phyloP scores from a whole-genome alignment of 1,140 invertebrate species.

The Pseudoatta argentina region DNA sequence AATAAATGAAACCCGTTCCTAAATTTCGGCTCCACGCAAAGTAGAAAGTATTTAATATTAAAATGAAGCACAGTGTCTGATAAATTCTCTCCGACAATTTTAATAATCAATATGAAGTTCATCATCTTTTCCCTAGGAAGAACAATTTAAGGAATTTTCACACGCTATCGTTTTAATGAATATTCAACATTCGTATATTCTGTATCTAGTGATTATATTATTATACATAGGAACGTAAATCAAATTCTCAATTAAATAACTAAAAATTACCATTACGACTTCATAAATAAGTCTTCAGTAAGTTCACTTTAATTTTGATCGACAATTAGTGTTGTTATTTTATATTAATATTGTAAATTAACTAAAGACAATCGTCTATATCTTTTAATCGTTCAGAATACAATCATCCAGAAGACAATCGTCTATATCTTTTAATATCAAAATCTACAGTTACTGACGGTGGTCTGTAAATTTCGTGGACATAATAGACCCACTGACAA shows the following conservation, averaged over 20 bases:
- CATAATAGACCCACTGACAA: too few relatives aligned
- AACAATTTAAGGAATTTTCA: neutral
- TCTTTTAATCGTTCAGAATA: too few relatives aligned
- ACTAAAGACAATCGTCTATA: neutral
- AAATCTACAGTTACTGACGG: too few relatives aligned
- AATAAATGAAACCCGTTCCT: constrained; percentile 14
- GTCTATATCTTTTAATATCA: neutral
- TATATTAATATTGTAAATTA: constrained; percentile 1
- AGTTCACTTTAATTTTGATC: neutral
- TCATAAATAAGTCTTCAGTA: neutral
- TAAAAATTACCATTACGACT: neutral
- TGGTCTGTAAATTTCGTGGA: too few relatives aligned
- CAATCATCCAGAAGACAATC: too few relatives aligned
- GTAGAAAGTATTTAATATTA: constrained; percentile 9
- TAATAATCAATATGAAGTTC: neutral
- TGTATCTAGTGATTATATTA: neutral
- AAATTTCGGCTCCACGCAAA: neutral
- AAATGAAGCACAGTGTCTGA: neutral
- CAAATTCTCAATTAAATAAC: constrained; percentile 16
- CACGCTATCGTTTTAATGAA: neutral
- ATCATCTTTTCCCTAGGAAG: neutral
- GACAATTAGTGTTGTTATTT: neutral
- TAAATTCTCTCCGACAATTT: neutral
- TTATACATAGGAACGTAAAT: neutral
- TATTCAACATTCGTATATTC: constrained; percentile 2